These are phyloP conservation scores for Neolamprologus devosi DNA, from an alignment of 2,113 vertebrate species.

Conservation along the genomic window DNA sequence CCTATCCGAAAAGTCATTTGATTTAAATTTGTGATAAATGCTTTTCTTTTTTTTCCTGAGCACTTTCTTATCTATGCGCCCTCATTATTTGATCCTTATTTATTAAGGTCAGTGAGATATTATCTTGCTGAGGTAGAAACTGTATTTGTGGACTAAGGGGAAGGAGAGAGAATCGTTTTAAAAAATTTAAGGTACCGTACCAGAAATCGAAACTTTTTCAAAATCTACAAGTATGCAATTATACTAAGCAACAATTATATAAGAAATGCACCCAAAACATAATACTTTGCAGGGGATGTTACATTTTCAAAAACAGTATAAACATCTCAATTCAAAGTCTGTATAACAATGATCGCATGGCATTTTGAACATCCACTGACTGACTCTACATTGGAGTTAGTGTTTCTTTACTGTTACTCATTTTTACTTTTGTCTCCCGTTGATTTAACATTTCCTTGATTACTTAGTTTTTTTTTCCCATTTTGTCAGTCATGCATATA, in stretches of 20 bases:
- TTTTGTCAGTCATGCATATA: background rate
- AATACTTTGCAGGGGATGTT: background rate
- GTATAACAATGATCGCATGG: background rate
- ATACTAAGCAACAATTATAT: background rate
- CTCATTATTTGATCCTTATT: slow-evolving; percentile 30
- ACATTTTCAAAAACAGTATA: background rate
- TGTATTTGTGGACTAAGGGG: background rate
- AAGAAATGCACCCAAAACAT: background rate
- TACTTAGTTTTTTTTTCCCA: background rate
- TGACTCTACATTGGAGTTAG: background rate
- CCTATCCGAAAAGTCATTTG: slow-evolving; percentile 21
- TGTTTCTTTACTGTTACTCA: background rate
- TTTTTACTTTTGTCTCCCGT: background rate
- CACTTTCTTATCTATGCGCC: slow-evolving; percentile 13
- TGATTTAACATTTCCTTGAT: background rate
- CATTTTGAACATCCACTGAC: background rate
- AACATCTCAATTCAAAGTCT: background rate
- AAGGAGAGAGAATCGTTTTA: background rate
- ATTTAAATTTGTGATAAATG: slow-evolving; percentile 20
- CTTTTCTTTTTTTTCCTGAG: background rate
- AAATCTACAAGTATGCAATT: background rate
- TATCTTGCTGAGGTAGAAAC: slow-evolving; percentile 17
- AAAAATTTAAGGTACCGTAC: background rate
- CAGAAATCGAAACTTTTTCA: background rate
- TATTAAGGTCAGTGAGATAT: slow-evolving; percentile 23